These are phyloP conservation scores for Dioctria rufipes DNA, from an alignment of 2,888 invertebrate genomes.

Conservation along the genomic window DNA sequence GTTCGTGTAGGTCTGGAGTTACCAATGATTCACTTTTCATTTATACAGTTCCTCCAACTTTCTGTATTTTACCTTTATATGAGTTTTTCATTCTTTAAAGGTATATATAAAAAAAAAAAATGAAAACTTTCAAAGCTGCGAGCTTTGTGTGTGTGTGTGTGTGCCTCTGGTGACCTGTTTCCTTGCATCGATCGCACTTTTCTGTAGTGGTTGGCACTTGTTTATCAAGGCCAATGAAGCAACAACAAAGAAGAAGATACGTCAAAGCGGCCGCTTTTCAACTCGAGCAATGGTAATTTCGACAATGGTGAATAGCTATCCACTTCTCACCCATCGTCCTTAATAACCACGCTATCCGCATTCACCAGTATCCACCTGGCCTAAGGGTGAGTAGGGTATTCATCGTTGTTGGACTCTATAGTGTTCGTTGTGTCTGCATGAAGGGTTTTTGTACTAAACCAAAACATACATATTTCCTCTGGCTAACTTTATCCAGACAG, in stretches of 20 bases:
- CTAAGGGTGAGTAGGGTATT: background rate
- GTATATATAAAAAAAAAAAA: background rate
- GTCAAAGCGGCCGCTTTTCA: conserved; percentile 47
- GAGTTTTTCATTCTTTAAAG: conserved; percentile 33
- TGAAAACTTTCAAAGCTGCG: background rate
- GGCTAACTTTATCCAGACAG: conserved; percentile 13
- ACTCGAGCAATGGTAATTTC: conserved; percentile 46
- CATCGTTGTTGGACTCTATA: background rate
- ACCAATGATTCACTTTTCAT: conserved; percentile 11
- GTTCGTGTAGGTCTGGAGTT: background rate
- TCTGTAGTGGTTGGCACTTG: conserved; percentile 53
- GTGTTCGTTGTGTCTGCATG: background rate
- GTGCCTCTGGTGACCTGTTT: conserved; percentile 50
- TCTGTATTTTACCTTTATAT: conserved; percentile 3
- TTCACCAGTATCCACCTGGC: background rate
- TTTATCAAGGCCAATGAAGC: conserved; percentile 55
- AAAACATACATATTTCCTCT: background rate
- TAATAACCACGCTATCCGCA: conserved; percentile 16
- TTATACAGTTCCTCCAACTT: background rate
- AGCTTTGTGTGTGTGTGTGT: conserved; percentile 29
- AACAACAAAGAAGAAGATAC: conserved; percentile 49
- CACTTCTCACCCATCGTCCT: conserved; percentile 30
- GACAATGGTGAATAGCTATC: conserved; percentile 40
- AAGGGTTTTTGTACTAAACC: background rate
- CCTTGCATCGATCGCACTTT: conserved; percentile 54